Conservation (phyloP, 2,797 vertebrate species). For the Alectoris magna region DNA sequence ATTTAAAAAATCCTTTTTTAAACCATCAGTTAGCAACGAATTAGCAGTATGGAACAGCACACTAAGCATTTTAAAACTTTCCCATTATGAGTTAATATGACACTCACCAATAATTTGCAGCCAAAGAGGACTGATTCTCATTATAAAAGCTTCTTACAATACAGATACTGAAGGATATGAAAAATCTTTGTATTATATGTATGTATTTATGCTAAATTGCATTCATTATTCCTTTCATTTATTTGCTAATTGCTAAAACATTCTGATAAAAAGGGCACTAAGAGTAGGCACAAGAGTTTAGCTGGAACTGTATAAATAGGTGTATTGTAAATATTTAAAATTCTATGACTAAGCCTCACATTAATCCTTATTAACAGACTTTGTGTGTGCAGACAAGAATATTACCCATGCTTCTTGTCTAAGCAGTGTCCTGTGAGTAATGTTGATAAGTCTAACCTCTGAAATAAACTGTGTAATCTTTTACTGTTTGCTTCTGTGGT, state of each 20-base stretch:
- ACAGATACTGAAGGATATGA: neutral
- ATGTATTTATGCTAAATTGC: slow-evolving; percentile 10
- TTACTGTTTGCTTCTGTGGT: neutral
- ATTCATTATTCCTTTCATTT: slow-evolving; percentile 33
- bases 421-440: slow-evolving; percentile 27
- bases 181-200: neutral
- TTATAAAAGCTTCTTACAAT: neutral
- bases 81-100: neutral
- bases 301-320: slow-evolving; percentile 53
- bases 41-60: neutral
- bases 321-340: slow-evolving; percentile 75
- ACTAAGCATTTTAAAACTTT: neutral
- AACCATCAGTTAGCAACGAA: neutral
- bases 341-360: slow-evolving; percentile 58
- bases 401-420: slow-evolving; percentile 17
- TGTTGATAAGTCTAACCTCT: slow-evolving; percentile 6
- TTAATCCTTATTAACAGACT: slow-evolving; percentile 72
- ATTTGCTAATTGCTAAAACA: slow-evolving; percentile 53
- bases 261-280: slow-evolving; percentile 22
- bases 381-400: slow-evolving; percentile 34
- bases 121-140: neutral
- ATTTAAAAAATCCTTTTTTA: neutral
- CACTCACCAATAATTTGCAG: neutral
- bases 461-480: neutral
- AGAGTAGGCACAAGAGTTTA: slow-evolving; percentile 17